These are phyloP conservation scores for Semaprochilodus insignis DNA, from an alignment of 2,797 vertebrate species.

Conservation along the genomic window DNA sequence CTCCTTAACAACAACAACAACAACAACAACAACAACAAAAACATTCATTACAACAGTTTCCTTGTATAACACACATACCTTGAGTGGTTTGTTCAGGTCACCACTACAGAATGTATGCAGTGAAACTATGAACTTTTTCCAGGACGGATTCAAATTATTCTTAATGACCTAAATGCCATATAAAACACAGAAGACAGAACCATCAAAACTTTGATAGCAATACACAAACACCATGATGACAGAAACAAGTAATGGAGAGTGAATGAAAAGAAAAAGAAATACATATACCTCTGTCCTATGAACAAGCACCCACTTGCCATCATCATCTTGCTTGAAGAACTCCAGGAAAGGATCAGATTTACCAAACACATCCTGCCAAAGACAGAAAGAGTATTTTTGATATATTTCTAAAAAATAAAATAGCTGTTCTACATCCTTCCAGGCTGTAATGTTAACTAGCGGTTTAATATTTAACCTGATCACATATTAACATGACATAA, in stretches of 20 bases:
- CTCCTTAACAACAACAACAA: too few species aligned
- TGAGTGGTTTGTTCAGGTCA: slow-evolving; percentile 84
- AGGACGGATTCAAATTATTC: slow-evolving; percentile 90
- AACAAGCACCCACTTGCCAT: slow-evolving; percentile 87
- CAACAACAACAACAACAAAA: too few species aligned
- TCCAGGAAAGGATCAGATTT: slow-evolving; percentile 95
- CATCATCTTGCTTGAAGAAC: slow-evolving; percentile 84
- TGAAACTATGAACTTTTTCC: slow-evolving; percentile 88
- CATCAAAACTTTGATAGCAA: background rate
- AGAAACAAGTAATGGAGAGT: too few species aligned
- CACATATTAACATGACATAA: too few species aligned
- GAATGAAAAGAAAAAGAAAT: background rate
- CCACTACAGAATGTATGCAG: slow-evolving; percentile 89
- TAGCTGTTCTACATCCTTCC: too few species aligned
- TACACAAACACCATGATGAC: background rate
- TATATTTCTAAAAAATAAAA: too few species aligned
- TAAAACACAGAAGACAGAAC: background rate
- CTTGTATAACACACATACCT: slow-evolving; percentile 75
- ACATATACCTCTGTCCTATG: slow-evolving; percentile 90
- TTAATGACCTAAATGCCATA: slow-evolving; percentile 85
- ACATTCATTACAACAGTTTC: too few species aligned
- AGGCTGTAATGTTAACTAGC: too few species aligned
- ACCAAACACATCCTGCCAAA: slow-evolving; percentile 88
- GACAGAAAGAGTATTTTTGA: background rate
- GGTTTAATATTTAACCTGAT: too few species aligned